Evolutionary conservation across 2,113 vertebrate species (phyloP).

Genomic region (Amazona vittata): DNA sequence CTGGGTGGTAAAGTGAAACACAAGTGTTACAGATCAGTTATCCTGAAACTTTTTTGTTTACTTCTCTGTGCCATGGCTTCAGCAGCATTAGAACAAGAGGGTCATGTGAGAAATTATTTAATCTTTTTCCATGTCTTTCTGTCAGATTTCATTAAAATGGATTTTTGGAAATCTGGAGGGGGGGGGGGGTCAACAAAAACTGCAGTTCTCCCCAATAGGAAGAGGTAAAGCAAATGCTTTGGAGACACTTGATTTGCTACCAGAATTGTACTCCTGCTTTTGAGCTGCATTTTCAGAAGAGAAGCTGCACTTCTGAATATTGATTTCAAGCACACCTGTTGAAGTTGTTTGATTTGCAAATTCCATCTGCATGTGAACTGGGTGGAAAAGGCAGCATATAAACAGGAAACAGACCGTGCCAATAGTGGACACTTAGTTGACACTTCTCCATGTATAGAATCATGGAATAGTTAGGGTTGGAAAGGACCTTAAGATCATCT

Average conservation of each 20-base stretch:
- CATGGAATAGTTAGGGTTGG: too few relatives aligned
- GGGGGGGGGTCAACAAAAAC: not conserved
- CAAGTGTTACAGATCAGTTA: not conserved
- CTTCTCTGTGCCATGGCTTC: fast-evolving
- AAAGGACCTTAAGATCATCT: too few relatives aligned
- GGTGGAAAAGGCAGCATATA: not conserved
- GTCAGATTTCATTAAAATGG: not conserved
- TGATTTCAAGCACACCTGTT: not conserved
- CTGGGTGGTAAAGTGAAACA: not conserved
- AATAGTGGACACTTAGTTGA: not conserved
- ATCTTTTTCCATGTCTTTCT: not conserved
- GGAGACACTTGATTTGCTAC: not conserved
- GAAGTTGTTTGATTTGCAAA: not conserved
- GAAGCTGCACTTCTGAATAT: not conserved
- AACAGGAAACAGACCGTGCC: not conserved
- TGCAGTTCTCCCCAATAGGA: not conserved
- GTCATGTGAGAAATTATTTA: not conserved
- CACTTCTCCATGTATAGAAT: not conserved
- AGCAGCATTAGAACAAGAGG: not conserved
- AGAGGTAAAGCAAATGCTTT: not conserved
- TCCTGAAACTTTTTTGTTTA: not conserved
- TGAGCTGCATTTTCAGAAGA: not conserved
- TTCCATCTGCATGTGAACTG: not conserved
- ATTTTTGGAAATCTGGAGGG: not conserved
- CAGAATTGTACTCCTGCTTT: not conserved